Percentiles rank a stretch among this genome's conserved stretches.
Evolutionary conservation across 2,888 invertebrate species (phyloP).

Genomic region (Pollenia amentaria): DNA sequence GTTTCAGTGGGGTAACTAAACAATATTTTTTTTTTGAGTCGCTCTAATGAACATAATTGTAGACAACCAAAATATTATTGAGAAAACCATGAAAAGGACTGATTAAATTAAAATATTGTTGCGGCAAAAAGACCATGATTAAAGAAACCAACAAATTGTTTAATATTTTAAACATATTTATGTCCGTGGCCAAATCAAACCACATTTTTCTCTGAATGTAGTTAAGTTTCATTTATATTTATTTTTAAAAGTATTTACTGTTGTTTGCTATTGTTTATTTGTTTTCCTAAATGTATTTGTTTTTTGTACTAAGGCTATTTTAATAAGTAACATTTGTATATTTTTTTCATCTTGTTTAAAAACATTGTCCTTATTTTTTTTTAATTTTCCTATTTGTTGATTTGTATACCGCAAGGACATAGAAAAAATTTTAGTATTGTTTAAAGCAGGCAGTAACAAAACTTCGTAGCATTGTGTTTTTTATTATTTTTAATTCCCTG

Average conservation of each 20-base stretch:
- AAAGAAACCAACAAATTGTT: too few relatives aligned
- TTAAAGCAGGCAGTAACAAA: constrained; percentile 21
- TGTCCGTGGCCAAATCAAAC: too few relatives aligned
- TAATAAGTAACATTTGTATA: constrained; percentile 59
- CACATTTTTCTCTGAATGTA: too few relatives aligned
- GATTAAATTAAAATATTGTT: too few relatives aligned
- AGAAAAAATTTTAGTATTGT: neutral
- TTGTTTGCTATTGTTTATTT: neutral
- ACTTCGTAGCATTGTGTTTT: constrained; percentile 55
- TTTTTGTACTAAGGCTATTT: constrained; percentile 55
- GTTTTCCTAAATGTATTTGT: neutral
- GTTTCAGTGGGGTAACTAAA: too few relatives aligned
- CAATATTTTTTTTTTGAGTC: too few relatives aligned
- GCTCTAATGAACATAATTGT: too few relatives aligned
- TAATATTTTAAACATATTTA: too few relatives aligned
- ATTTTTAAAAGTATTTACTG: constrained; percentile 21
- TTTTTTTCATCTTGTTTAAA: constrained; percentile 26
- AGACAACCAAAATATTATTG: too few relatives aligned
- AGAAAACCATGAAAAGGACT: too few relatives aligned
- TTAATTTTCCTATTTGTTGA: constrained; percentile 40
- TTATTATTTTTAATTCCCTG: constrained; percentile 72
- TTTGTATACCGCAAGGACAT: constrained; percentile 41
- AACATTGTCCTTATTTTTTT: constrained; percentile 16
- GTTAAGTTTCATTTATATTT: too few relatives aligned
- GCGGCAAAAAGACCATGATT: too few relatives aligned